These are phyloP conservation scores for Coleophora flavipennella DNA, from an alignment of 2,888 invertebrate genomes.

Conservation along the genomic window DNA sequence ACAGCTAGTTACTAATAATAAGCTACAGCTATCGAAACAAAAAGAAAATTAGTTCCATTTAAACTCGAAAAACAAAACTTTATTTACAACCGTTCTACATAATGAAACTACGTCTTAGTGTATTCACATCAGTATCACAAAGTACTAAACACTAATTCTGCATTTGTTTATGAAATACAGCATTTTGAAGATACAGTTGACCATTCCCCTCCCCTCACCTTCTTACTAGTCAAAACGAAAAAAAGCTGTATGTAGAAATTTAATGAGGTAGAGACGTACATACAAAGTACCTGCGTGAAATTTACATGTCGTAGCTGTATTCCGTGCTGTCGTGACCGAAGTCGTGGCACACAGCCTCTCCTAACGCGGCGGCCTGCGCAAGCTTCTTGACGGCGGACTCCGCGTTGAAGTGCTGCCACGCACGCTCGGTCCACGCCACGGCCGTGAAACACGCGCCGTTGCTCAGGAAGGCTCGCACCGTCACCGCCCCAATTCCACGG, in stretches of 20 bases:
- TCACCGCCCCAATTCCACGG: slow-evolving; percentile 83
- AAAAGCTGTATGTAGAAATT: not conserved
- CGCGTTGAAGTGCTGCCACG: slow-evolving; percentile 48
- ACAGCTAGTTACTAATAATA: too few relatives aligned
- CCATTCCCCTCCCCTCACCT: too few relatives aligned
- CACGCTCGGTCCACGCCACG: slow-evolving; percentile 83
- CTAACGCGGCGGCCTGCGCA: slow-evolving; percentile 34
- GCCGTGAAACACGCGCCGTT: slow-evolving; percentile 95
- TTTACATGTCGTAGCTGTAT: slow-evolving; percentile 12
- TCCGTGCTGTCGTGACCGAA: slow-evolving; percentile 37
- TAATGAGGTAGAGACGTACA: not conserved
- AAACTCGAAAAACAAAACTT: too few relatives aligned
- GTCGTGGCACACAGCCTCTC: slow-evolving; percentile 35
- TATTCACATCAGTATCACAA: too few relatives aligned
- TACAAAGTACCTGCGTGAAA: not conserved
- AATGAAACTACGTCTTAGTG: too few relatives aligned
- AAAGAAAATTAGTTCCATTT: too few relatives aligned
- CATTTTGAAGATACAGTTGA: too few relatives aligned
- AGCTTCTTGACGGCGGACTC: slow-evolving; percentile 28
- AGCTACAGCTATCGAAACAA: too few relatives aligned
- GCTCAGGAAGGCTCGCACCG: slow-evolving; percentile 91
- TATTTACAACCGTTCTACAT: too few relatives aligned
- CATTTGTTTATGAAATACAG: too few relatives aligned
- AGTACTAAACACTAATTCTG: too few relatives aligned
- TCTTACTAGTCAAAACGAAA: too few relatives aligned